A percentile compares a stretch with the other conserved stretches of the same genome.
Evolutionary conservation across 2,888 invertebrate genomes (phyloP).

Genomic region (Synanthedon tipuliformis): DNA sequence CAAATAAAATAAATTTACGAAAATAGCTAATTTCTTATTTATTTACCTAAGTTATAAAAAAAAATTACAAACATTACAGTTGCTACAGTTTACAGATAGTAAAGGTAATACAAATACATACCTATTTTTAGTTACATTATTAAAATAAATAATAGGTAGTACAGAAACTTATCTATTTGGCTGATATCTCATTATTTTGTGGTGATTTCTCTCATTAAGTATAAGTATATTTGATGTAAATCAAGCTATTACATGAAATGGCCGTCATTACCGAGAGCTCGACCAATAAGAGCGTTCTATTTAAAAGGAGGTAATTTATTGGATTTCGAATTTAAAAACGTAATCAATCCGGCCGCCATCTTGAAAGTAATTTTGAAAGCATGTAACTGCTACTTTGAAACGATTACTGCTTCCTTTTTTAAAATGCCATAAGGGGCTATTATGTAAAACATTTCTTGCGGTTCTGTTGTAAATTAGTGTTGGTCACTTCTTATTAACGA

Average conservation of each 20-base stretch:
- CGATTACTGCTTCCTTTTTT: constrained; percentile 36
- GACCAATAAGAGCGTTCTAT: constrained; percentile 42
- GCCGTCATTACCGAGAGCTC: constrained; percentile 37
- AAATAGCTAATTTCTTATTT: too few species aligned
- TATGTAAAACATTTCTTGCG: constrained; percentile 6
- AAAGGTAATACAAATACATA: too few species aligned
- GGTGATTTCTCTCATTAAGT: too few species aligned
- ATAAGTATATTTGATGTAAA: constrained; percentile 53
- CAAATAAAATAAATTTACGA: too few species aligned
- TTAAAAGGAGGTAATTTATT: constrained; percentile 55
- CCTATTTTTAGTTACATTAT: too few species aligned
- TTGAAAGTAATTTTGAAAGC: constrained; percentile 51
- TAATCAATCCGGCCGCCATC: constrained; percentile 45
- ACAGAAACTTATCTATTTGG: too few species aligned
- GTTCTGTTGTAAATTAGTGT: constrained; percentile 1
- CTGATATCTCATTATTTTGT: too few species aligned
- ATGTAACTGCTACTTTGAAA: constrained; percentile 29
- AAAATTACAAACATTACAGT: too few species aligned
- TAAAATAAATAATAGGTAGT: too few species aligned
- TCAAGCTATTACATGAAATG: constrained; percentile 56
- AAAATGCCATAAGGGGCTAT: constrained; percentile 8
- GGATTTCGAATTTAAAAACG: constrained; percentile 55
- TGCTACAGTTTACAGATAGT: too few species aligned
- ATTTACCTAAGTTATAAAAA: too few species aligned
- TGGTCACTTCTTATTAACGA: background rate